These are phyloP conservation scores for Ivindomyrus marchei DNA, from an alignment of 2,113 vertebrate genomes.

Conservation along the genomic window DNA sequence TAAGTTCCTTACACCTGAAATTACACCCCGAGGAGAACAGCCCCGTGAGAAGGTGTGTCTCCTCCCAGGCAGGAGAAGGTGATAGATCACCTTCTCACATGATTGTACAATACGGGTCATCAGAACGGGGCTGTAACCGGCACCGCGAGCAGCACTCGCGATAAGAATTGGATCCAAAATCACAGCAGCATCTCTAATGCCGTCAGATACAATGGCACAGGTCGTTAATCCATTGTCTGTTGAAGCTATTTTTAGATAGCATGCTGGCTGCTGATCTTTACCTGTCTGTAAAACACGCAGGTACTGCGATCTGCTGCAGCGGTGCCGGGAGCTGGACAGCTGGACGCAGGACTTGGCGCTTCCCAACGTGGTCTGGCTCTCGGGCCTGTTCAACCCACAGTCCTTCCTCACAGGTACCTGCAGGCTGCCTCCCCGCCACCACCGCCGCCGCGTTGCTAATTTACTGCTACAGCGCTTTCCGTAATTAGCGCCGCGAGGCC, in stretches of 20 bases:
- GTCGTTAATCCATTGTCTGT: neutral
- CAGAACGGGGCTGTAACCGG: neutral
- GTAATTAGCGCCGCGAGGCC: constrained; percentile 99
- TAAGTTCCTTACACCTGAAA: neutral
- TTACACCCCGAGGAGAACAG: neutral
- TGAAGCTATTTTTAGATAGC: neutral
- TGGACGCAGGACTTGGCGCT: constrained; percentile 78
- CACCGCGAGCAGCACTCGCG: neutral
- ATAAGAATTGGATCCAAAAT: neutral
- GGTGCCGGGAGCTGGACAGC: constrained; percentile 69
- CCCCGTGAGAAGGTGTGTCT: neutral
- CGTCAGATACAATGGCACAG: neutral
- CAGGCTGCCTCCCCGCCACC: constrained; percentile 61
- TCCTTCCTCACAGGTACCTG: constrained; percentile 93
- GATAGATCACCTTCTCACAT: neutral
- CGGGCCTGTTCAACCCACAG: constrained; percentile 89
- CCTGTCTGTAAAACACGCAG: constrained; percentile 25
- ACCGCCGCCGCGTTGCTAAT: constrained; percentile 77
- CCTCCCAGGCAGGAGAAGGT: neutral
- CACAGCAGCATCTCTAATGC: neutral
- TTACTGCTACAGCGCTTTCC: constrained; percentile 99
- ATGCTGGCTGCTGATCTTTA: neutral
- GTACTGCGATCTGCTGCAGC: constrained; percentile 68
- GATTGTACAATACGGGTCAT: neutral
- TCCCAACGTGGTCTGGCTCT: constrained; percentile 80